Conservation (phyloP, 2,888 invertebrate species). For the Clunio marinus region DNA sequence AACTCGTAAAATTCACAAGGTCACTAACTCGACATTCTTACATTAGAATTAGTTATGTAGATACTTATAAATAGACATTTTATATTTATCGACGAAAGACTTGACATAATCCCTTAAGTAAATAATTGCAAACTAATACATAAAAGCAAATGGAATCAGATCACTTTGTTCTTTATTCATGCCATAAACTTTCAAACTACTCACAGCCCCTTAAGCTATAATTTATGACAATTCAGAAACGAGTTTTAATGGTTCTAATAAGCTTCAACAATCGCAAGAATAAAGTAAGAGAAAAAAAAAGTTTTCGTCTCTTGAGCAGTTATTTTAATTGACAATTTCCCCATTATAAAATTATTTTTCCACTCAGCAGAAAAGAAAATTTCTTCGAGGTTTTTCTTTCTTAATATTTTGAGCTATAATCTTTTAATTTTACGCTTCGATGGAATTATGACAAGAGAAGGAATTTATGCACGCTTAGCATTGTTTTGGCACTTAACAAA, state of each 20-base stretch:
- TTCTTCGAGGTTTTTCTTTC: too few species aligned
- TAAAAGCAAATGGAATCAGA: too few species aligned
- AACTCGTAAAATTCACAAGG: too few species aligned
- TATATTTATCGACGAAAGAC: too few species aligned
- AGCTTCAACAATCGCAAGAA: not conserved
- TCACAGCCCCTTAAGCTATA: not conserved
- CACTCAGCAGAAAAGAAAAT: slow-evolving; percentile 12
- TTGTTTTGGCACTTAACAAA: too few species aligned
- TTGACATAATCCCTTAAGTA: too few species aligned
- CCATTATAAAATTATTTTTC: slow-evolving; percentile 8
- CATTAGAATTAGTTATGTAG: too few species aligned
- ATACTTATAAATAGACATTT: too few species aligned
- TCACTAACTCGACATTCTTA: too few species aligned
- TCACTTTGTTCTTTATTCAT: too few species aligned
- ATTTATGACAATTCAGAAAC: not conserved
- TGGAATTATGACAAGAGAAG: slow-evolving; percentile 31
- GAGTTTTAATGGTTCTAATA: not conserved
- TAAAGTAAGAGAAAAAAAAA: too few species aligned
- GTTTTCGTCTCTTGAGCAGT: not conserved
- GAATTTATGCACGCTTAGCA: slow-evolving; percentile 1
- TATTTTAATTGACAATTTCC: slow-evolving; percentile 4
- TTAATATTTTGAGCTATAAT: slow-evolving; percentile 3
- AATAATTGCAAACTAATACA: too few species aligned
- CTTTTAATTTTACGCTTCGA: slow-evolving; percentile 34
- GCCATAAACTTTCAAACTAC: not conserved